Evolutionary conservation across 1,140 invertebrate species (phyloP).

Genomic region (Eubasilissa regina): DNA sequence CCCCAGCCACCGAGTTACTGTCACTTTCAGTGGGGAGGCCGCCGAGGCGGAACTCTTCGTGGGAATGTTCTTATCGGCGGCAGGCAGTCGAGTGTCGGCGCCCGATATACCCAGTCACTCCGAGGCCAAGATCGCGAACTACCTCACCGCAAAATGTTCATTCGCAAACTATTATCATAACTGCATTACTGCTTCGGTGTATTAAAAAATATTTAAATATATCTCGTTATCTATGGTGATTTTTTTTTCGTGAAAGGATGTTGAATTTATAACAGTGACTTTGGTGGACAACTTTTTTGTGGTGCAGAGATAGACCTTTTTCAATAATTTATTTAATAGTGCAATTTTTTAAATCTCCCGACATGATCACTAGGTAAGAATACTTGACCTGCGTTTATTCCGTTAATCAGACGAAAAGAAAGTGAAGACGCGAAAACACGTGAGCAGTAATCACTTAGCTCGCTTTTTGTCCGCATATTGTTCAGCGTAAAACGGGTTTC

Average conservation of each 20-base stretch:
- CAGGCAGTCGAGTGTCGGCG: slow-evolving; percentile 36
- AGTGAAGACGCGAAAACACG: slow-evolving; percentile 17
- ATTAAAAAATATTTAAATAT: not conserved
- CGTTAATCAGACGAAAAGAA: slow-evolving; percentile 15
- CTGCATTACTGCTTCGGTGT: not conserved
- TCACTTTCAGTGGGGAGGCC: slow-evolving; percentile 41
- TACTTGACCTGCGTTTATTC: slow-evolving; percentile 9
- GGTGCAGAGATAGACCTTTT: slow-evolving; percentile 23
- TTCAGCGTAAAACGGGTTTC: slow-evolving; percentile 25
- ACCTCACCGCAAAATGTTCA: slow-evolving; percentile 19
- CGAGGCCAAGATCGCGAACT: not conserved
- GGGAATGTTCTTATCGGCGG: slow-evolving; percentile 11
- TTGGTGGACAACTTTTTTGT: slow-evolving; percentile 21
- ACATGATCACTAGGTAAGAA: slow-evolving; percentile 46
- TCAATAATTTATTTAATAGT: slow-evolving; percentile 33
- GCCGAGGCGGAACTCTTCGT: slow-evolving; percentile 28
- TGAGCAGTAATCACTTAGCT: not conserved
- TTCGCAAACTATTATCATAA: not conserved
- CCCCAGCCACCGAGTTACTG: slow-evolving; percentile 23
- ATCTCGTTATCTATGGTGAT: not conserved
- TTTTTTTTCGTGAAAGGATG: slow-evolving; percentile 40
- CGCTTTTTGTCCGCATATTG: not conserved
- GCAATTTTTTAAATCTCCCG: slow-evolving; percentile 24
- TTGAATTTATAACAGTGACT: slow-evolving; percentile 28
- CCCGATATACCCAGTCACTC: slow-evolving; percentile 33